Conservation (phyloP, 2,888 invertebrate genomes). For the Eupithecia vulgata region DNA sequence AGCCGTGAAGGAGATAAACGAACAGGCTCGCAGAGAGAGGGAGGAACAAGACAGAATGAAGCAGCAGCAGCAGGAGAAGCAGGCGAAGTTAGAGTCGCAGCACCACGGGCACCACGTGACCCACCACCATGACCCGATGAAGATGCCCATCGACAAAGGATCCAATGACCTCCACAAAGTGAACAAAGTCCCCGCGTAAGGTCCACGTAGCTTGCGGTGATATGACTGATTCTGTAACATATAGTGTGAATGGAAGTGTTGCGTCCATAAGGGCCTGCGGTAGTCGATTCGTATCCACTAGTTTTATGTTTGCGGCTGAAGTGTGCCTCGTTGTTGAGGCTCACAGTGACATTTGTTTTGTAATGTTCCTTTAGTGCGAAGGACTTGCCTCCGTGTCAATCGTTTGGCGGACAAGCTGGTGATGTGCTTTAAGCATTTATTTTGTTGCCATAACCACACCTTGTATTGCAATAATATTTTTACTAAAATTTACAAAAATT, state of each 20-base stretch:
- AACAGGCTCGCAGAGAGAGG: slow-evolving; percentile 94
- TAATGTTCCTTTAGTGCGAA: slow-evolving; percentile 82
- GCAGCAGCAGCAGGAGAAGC: slow-evolving; percentile 94
- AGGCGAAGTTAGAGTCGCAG: slow-evolving; percentile 90
- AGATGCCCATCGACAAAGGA: slow-evolving; percentile 89
- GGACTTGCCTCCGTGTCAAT: slow-evolving; percentile 77
- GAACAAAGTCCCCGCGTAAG: slow-evolving; percentile 91
- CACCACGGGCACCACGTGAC: slow-evolving; percentile 89
- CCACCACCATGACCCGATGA: slow-evolving; percentile 89
- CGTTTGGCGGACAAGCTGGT: slow-evolving; percentile 80
- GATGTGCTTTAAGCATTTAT: slow-evolving; percentile 85
- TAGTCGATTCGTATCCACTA: slow-evolving; percentile 82
- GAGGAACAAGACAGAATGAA: slow-evolving; percentile 96
- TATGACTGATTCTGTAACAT: slow-evolving; percentile 83
- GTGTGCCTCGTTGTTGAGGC: slow-evolving; percentile 70
- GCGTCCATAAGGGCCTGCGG: slow-evolving; percentile 75
- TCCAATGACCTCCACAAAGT: slow-evolving; percentile 91
- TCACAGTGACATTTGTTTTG: slow-evolving; percentile 71
- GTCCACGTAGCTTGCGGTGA: slow-evolving; percentile 68
- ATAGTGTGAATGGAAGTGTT: slow-evolving; percentile 83
- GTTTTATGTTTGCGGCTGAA: slow-evolving; percentile 80
- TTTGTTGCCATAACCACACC: slow-evolving; percentile 85
- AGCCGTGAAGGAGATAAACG: slow-evolving; percentile 97
- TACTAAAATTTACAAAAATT: slow-evolving; percentile 82
- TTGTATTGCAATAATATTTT: slow-evolving; percentile 83